Evolutionary conservation across 2,797 vertebrate species (phyloP).

Genomic region (Psittacula derbiana): DNA sequence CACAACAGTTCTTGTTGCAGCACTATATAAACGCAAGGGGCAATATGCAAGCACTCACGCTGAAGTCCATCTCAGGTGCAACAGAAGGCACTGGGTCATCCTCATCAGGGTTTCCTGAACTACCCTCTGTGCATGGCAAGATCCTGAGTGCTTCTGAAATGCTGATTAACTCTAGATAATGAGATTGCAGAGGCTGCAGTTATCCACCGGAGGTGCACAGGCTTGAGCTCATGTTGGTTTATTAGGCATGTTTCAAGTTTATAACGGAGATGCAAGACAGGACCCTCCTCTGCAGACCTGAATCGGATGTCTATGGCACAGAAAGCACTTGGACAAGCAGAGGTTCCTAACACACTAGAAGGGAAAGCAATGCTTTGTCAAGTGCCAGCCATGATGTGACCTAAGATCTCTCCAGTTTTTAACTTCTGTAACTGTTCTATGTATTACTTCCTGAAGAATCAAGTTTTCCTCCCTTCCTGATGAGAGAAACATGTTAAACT

Average conservation of each 20-base stretch:
- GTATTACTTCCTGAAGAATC: not conserved
- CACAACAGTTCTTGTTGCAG: not conserved
- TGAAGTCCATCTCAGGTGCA: not conserved
- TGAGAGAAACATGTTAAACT: not conserved
- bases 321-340: not conserved
- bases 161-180: slow-evolving; percentile 7
- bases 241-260: not conserved
- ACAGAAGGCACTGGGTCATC: not conserved
- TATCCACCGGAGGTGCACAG: not conserved
- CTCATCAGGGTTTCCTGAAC: not conserved
- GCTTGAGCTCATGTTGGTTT: not conserved
- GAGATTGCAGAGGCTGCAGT: slow-evolving; percentile 2
- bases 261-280: not conserved
- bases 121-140: not conserved
- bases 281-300: not conserved
- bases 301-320: not conserved
- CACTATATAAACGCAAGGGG: rapidly evolving
- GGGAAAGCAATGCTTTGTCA: not conserved
- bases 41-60: not conserved
- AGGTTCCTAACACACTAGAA: not conserved
- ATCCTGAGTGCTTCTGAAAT: slow-evolving; percentile 10
- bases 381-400: not conserved
- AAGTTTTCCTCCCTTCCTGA: not conserved
- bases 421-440: not conserved
- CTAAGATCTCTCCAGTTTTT: not conserved